Evolutionary conservation across 2,888 invertebrate genomes (phyloP), one percentile per base, ranked within the genome.

Genomic region (Drepana falcataria): DNA sequence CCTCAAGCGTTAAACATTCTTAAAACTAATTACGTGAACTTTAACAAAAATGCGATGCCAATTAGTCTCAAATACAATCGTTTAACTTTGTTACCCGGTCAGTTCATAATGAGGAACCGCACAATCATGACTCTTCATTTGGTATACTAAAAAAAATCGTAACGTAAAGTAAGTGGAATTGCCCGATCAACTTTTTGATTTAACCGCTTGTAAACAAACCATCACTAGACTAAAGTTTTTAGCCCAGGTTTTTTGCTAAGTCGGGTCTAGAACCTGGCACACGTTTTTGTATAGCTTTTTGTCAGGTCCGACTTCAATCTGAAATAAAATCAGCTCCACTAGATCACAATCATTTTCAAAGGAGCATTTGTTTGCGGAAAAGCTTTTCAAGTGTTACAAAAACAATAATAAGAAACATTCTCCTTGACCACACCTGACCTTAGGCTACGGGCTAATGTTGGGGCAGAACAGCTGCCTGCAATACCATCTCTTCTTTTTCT

Each of bases 391-490:
- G 33, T 33, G 40, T 40, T 51, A 34, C 21, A 34, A 51, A 51
- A 51, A 51, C 51, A 51, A 51, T 40, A 51, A 51, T 35, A 49
- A 35, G 9, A 21, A 49, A 49, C 7, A 7, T 33, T 51, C 40
- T 37, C 40, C 40, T 51, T 51, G 41, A 51, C 51, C 51, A 51
- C 51, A 51, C 51, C 40, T 51, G 51, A 51, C 51, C 51, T 51
- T 40, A 51, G 21, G 35, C 49, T 35, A 2, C 40, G 40, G 6
- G 44, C 6, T 81, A 80, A 81, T 83, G 78, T 79, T 80, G 75
- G 77, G 68, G 85, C 79, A 83, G 83, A 83, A 81, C 76, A 65
- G 72, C 67, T 21, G 40, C 7, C 4, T 40, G 7, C 9, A 9
- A 2, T 44, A 44, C 44, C 44, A 9, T 9, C 44, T 9, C 71